Evolutionary conservation across 2,797 vertebrate genomes (phyloP), one percentile per base, ranked within the genome.

Genomic region (Orientallactaga sibirica): DNA sequence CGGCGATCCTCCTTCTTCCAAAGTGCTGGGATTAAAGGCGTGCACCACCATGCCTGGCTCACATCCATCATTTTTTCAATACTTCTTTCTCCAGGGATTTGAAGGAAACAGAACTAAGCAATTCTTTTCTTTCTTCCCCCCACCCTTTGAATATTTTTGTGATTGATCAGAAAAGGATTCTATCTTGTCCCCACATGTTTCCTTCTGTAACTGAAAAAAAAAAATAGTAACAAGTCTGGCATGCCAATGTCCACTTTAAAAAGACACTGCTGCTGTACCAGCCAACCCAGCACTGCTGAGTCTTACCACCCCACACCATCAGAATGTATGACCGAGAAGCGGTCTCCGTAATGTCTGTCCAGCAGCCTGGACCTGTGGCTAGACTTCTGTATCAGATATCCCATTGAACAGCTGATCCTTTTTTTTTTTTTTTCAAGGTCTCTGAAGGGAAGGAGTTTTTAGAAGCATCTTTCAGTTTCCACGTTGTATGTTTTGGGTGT

Each of bases 21-120:
- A 37, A 37, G 33, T 37, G 33, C 33, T 37, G 33, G 33, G 33
- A 37, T 37, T 37, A 37, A 37, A 37, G 33, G 33, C 33, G 2
- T 37, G 33, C 33, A 2, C 33, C 33, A 37, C 33, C 33, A 37
- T 37, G 33, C 33, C 33, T 37, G 33, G 33, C 33, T 37, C 33
- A 37, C 82, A 71, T 61, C 64, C 12, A 67, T 25, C 12, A 25
- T 25, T 79, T 93, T 75, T 78, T 86, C 27, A 52, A 84, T 67
- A 9, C 15, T 78, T 74, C 76, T 71, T 89, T 67, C 79, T 86
- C 75, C 9, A 64, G 37, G 20, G 37, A n/a, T 27, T 33, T 91
- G 64, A 67, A 92, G 89, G 48, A 27, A 79, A 84, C 58, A 41
- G 29, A 94, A 67, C 24, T 58, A 89, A 86, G 24, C 66, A 74